These are phyloP conservation scores for Pelagia noctiluca DNA, from an alignment of 30 jellyfish, hydroid and myxozoan species.

Conservation along the genomic window DNA sequence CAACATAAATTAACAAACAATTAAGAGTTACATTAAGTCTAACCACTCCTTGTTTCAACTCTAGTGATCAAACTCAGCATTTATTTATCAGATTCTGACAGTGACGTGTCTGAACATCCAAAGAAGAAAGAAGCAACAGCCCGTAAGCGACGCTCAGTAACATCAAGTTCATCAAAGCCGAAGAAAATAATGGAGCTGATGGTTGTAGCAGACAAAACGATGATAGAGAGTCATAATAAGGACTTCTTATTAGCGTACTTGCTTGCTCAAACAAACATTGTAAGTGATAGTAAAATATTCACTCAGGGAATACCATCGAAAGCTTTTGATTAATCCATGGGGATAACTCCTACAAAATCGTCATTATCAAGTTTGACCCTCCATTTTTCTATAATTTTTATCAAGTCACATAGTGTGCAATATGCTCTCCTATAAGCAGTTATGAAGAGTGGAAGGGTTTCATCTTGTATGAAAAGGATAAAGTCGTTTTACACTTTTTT, in stretches of 20 bases:
- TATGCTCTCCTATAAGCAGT: neutral
- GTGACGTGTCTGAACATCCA: neutral
- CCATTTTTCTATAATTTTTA: too few relatives aligned
- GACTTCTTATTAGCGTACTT: constrained; percentile 74
- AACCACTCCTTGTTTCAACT: neutral
- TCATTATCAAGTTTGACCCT: too few relatives aligned
- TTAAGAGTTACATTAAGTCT: neutral
- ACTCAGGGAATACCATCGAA: neutral
- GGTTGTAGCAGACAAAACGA: constrained; percentile 84
- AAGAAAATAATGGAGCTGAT: constrained; percentile 82
- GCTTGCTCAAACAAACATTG: constrained; percentile 80
- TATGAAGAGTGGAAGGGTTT: neutral
- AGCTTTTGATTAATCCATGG: neutral
- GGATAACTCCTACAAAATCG: neutral
- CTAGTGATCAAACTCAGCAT: neutral
- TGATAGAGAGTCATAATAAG: constrained; percentile 69
- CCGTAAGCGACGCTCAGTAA: neutral
- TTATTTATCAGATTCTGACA: neutral
- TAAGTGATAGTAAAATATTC: constrained; percentile 30
- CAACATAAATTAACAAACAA: too few relatives aligned
- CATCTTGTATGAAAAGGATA: too few relatives aligned
- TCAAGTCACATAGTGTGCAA: too few relatives aligned
- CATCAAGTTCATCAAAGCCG: neutral
- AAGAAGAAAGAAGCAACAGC: neutral
- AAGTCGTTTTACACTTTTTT: too few relatives aligned